phyloP scores from a whole-genome alignment of 2,113 vertebrate species.

The Trachemys scripta region DNA sequence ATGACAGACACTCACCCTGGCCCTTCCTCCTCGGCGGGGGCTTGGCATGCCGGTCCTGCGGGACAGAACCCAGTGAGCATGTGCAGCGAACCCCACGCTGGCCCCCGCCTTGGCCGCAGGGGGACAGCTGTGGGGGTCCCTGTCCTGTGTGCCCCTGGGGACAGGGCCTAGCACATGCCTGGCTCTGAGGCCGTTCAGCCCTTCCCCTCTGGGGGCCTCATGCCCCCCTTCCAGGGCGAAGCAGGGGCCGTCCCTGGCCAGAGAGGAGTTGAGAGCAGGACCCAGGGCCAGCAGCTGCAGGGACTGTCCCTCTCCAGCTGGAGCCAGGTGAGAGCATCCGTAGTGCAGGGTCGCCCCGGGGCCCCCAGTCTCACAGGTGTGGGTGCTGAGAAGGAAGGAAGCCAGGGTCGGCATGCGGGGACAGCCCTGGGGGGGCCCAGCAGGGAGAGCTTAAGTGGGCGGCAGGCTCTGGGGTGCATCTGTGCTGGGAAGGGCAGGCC shows the following conservation, averaged over 20 bases:
- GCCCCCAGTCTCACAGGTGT: too few relatives aligned
- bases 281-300: background rate
- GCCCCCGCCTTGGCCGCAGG: too few relatives aligned
- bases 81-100: background rate
- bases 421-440: background rate
- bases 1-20: background rate
- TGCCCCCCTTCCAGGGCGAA: background rate
- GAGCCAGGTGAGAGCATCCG: too few relatives aligned
- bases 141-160: background rate
- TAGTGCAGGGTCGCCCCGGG: too few relatives aligned
- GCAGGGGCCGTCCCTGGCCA: background rate
- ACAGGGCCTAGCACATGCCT: background rate
- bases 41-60: background rate
- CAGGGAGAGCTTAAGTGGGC: background rate
- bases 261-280: background rate
- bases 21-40: background rate
- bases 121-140: too few relatives aligned
- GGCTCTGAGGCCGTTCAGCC: background rate
- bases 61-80: background rate
- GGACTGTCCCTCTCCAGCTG: background rate
- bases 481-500: background rate
- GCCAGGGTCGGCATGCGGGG: too few relatives aligned
- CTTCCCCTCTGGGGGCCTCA: background rate
- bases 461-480: background rate
- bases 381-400: too few relatives aligned